Evolutionary conservation across 2,113 vertebrate genomes (phyloP).

Genomic region (Channa maculata): DNA sequence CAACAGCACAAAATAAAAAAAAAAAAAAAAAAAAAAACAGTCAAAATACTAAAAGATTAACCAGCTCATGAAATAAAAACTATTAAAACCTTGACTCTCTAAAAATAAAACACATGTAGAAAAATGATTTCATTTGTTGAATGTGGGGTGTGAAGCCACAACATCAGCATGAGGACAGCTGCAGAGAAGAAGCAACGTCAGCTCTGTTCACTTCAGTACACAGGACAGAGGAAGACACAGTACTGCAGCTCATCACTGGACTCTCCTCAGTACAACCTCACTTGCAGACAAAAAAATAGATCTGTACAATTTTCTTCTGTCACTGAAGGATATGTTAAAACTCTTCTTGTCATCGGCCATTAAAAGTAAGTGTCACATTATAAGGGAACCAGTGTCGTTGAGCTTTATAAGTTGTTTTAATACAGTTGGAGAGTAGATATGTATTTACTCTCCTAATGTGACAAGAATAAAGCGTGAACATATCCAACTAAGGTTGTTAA

Average conservation of each 20-base stretch:
- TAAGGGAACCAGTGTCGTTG: slow-evolving; percentile 13
- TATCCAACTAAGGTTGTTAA: not conserved
- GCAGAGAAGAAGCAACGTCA: slow-evolving; percentile 27
- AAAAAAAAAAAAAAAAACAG: slow-evolving; percentile 31
- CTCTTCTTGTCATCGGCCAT: not conserved
- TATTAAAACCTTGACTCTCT: slow-evolving; percentile 22
- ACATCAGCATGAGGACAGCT: slow-evolving; percentile 30
- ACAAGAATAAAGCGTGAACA: not conserved
- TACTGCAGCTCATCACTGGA: not conserved
- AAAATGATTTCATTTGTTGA: slow-evolving; percentile 35
- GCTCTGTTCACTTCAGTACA: slow-evolving; percentile 41
- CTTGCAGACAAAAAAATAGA: slow-evolving; percentile 20
- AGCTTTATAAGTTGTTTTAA: not conserved
- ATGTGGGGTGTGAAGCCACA: slow-evolving; percentile 40
- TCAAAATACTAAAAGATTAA: slow-evolving; percentile 24
- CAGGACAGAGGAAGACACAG: slow-evolving; percentile 1
- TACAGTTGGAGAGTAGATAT: not conserved
- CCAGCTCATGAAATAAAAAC: slow-evolving; percentile 17
- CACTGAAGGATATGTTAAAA: slow-evolving; percentile 11
- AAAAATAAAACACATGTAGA: slow-evolving; percentile 38
- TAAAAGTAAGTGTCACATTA: slow-evolving; percentile 22
- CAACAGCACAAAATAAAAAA: slow-evolving; percentile 19
- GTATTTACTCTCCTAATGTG: not conserved
- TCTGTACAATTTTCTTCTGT: slow-evolving; percentile 61
- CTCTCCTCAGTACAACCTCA: not conserved